Conservation (phyloP, 2,797 vertebrate species). For the Sebastes iracundus region DNA sequence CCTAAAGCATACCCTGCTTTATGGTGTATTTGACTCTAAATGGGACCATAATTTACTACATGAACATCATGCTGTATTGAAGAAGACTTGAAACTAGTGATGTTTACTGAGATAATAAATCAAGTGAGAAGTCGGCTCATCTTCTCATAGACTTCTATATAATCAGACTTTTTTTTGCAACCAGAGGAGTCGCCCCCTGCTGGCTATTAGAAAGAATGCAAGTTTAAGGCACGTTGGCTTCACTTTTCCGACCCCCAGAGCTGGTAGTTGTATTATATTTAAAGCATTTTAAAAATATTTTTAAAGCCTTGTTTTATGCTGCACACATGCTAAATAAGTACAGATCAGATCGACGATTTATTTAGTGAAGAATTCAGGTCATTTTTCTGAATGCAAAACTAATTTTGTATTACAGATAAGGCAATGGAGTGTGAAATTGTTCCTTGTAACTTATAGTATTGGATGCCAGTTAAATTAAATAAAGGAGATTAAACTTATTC, state of each 20-base stretch:
- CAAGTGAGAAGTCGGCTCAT: too few relatives aligned
- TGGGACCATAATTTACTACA: too few relatives aligned
- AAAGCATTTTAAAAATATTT: not conserved
- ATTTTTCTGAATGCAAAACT: not conserved
- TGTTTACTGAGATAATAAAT: too few relatives aligned
- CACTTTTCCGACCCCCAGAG: not conserved
- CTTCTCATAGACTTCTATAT: too few relatives aligned
- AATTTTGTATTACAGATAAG: slow-evolving; percentile 5
- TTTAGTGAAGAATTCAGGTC: not conserved
- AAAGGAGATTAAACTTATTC: not conserved
- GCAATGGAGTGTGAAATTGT: slow-evolving; percentile 7
- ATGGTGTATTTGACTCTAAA: too few relatives aligned
- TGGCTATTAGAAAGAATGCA: too few relatives aligned
- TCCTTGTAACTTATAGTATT: not conserved
- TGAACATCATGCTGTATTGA: too few relatives aligned
- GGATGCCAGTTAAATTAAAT: not conserved
- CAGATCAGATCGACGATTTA: not conserved
- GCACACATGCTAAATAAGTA: not conserved
- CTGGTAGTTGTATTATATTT: not conserved
- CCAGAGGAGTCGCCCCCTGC: too few relatives aligned
- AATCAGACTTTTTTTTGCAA: too few relatives aligned
- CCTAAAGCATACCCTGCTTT: too few relatives aligned
- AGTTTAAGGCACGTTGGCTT: too few relatives aligned
- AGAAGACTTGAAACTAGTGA: too few relatives aligned
- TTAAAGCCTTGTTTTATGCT: not conserved